phyloP scores from a whole-genome alignment of 2,888 invertebrate species.

The Drosophila monieri region DNA sequence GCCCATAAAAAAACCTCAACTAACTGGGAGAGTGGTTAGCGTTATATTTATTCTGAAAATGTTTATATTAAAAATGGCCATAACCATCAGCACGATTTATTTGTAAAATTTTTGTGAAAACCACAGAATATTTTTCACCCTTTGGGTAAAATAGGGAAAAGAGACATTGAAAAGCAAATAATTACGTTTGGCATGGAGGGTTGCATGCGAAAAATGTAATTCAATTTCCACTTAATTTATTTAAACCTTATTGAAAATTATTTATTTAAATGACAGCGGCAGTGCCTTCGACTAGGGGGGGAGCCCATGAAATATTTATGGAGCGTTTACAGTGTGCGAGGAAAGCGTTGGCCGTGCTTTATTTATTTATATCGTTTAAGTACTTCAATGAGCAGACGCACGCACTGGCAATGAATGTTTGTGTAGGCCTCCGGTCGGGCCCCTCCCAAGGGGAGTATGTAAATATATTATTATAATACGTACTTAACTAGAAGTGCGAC shows the following conservation, averaged over 20 bases:
- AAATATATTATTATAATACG: conserved; percentile 76
- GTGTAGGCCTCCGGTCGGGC: conserved; percentile 37
- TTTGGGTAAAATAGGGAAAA: too few species aligned
- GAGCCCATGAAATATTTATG: conserved; percentile 61
- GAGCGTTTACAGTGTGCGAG: conserved; percentile 22
- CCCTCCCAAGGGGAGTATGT: conserved; percentile 39
- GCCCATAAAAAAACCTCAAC: background rate
- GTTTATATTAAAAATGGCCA: conserved; percentile 18
- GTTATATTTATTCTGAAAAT: conserved; percentile 7
- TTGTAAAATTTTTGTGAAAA: background rate
- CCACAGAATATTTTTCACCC: background rate
- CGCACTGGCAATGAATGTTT: conserved; percentile 62
- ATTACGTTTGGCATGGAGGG: conserved; percentile 8
- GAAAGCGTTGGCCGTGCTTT: conserved; percentile 58
- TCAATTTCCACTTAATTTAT: conserved; percentile 60
- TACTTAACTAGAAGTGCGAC: conserved; percentile 57
- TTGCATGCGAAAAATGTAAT: conserved; percentile 57
- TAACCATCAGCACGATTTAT: conserved; percentile 7
- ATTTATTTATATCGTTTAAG: conserved; percentile 71
- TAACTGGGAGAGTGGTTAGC: background rate
- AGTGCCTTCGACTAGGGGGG: conserved; percentile 14
- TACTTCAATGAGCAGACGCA: conserved; percentile 56
- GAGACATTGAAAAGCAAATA: conserved; percentile 22
- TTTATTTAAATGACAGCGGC: conserved; percentile 57
- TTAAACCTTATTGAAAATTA: conserved; percentile 60